Conservation (phyloP, 2,888 invertebrate genomes). For the Tinea semifulvella region DNA sequence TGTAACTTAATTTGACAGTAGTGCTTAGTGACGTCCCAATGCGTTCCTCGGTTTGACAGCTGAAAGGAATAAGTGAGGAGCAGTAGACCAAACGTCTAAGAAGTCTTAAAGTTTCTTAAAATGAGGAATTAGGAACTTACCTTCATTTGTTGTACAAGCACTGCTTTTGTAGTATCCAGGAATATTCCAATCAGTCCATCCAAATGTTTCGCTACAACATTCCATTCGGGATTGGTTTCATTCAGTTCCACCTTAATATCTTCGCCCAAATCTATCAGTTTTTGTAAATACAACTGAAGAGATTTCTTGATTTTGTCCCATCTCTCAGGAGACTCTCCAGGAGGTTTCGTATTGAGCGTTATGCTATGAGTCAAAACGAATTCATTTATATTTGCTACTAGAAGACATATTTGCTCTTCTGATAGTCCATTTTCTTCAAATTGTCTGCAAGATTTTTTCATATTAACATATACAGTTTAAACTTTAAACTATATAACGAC, state of each 20-base stretch:
- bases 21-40: too few relatives aligned
- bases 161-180: constrained; percentile 65
- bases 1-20: too few relatives aligned
- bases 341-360: constrained; percentile 55
- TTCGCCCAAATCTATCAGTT: constrained; percentile 55
- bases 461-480: neutral
- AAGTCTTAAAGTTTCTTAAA: too few relatives aligned
- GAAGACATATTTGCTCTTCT: constrained; percentile 54
- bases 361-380: constrained; percentile 65
- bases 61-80: too few relatives aligned
- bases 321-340: constrained; percentile 54
- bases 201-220: constrained; percentile 45
- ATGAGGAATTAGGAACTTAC: too few relatives aligned
- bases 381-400: constrained; percentile 65
- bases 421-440: constrained; percentile 37
- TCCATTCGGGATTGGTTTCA: constrained; percentile 49
- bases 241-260: constrained; percentile 58
- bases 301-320: constrained; percentile 61
- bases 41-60: too few relatives aligned
- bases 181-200: constrained; percentile 64
- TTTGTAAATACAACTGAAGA: constrained; percentile 51
- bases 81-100: too few relatives aligned
- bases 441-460: constrained; percentile 47
- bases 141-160: constrained; percentile 67
- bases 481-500: too few relatives aligned